Percentiles rank a stretch among this genome's conserved stretches.
Conservation (phyloP, 2,113 vertebrate species). For the Hemiscyllium ocellatum region DNA sequence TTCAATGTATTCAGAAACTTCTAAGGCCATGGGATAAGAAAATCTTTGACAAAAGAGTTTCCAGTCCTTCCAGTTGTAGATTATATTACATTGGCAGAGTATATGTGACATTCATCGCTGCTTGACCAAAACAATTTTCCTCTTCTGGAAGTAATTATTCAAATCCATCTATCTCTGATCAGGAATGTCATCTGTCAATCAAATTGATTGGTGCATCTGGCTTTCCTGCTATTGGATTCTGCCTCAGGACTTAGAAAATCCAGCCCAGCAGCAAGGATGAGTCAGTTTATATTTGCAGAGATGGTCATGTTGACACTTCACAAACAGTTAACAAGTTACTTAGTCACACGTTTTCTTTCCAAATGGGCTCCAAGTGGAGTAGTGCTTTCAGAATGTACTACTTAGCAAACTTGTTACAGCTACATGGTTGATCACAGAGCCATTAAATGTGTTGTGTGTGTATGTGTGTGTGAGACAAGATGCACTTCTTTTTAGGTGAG, state of each 20-base stretch:
- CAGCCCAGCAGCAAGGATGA: background rate
- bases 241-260: background rate
- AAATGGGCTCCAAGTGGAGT: background rate
- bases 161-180: background rate
- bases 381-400: background rate
- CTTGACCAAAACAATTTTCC: background rate
- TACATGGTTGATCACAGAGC: background rate
- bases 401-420: background rate
- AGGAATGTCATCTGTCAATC: background rate
- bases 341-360: background rate
- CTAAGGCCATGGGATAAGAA: background rate
- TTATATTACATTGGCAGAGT: background rate
- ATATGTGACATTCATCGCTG: too few relatives aligned
- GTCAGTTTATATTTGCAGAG: background rate
- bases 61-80: background rate
- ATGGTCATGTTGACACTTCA: background rate
- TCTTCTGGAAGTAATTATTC: background rate
- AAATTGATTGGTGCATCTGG: background rate
- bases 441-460: background rate
- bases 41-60: background rate
- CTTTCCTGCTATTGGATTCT: background rate
- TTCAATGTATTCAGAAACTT: background rate
- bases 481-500: background rate
- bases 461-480: background rate
- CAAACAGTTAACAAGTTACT: background rate